Conservation (phyloP, 2,888 invertebrate species). For the Pyrrhosoma nymphula region DNA sequence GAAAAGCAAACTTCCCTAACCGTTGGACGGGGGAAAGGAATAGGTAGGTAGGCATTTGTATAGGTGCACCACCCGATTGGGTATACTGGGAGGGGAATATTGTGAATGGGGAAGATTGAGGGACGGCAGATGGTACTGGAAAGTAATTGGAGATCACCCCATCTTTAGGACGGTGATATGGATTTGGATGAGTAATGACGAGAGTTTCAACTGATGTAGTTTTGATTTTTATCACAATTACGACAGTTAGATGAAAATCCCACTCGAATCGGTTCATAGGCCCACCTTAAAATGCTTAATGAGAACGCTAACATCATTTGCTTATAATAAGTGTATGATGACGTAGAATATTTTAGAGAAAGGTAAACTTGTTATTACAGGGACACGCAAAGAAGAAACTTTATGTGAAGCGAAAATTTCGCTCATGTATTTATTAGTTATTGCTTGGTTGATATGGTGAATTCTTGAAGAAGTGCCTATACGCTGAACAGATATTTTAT, state of each 20-base stretch:
- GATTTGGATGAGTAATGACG: background rate
- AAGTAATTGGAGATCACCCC: background rate
- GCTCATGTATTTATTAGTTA: too few species aligned
- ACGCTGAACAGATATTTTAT: too few species aligned
- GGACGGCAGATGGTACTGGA: background rate
- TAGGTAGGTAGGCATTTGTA: background rate
- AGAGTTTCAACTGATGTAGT: background rate
- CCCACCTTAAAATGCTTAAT: background rate
- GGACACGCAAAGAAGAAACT: too few species aligned
- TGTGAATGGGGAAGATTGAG: background rate
- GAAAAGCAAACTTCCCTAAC: background rate
- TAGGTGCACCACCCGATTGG: background rate
- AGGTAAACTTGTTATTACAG: background rate
- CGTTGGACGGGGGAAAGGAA: background rate
- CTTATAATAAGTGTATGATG: too few species aligned
- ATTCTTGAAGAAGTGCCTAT: too few species aligned
- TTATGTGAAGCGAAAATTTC: too few species aligned
- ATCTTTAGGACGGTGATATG: background rate
- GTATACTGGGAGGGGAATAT: background rate
- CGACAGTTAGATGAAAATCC: background rate
- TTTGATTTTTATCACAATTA: background rate
- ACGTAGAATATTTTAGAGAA: background rate
- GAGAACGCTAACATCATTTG: background rate
- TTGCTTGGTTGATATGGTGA: too few species aligned
- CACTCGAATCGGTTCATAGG: background rate